Evolutionary conservation across 1,140 invertebrate genomes (phyloP).

Genomic region (Pentalonia nigronervosa): DNA sequence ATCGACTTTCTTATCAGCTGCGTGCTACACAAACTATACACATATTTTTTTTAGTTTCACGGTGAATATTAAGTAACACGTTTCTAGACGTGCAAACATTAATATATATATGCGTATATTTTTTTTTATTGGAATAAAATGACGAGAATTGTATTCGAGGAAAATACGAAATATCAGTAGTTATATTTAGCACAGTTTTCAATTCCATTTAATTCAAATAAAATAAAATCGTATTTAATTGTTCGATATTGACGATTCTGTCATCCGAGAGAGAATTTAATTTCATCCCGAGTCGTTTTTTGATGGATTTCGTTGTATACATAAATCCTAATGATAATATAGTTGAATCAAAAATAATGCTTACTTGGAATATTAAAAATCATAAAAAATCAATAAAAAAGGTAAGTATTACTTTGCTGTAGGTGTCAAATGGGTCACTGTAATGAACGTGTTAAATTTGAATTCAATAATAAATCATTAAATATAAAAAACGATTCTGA

Average conservation of each 20-base stretch:
- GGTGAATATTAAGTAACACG: neutral
- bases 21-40: neutral
- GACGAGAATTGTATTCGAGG: neutral
- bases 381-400: neutral
- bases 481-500: no score
- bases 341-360: neutral
- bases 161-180: neutral
- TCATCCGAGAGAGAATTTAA: neutral
- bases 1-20: neutral
- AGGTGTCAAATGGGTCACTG: no score
- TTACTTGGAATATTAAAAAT: neutral
- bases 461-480: no score
- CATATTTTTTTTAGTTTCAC: neutral
- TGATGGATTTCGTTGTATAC: neutral
- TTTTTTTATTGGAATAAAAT: neutral
- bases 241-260: neutral
- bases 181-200: neutral
- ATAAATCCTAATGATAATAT: neutral
- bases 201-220: neutral
- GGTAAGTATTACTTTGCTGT: no score
- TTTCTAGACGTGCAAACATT: neutral
- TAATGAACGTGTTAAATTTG: no score
- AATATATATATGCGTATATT: neutral
- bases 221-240: neutral
- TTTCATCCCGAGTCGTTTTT: neutral